A percentile compares a stretch with the other conserved stretches of the same genome.
These are phyloP conservation scores for Rhinoptilus africanus DNA, from an alignment of 2,113 vertebrate genomes.

Conservation along the genomic window DNA sequence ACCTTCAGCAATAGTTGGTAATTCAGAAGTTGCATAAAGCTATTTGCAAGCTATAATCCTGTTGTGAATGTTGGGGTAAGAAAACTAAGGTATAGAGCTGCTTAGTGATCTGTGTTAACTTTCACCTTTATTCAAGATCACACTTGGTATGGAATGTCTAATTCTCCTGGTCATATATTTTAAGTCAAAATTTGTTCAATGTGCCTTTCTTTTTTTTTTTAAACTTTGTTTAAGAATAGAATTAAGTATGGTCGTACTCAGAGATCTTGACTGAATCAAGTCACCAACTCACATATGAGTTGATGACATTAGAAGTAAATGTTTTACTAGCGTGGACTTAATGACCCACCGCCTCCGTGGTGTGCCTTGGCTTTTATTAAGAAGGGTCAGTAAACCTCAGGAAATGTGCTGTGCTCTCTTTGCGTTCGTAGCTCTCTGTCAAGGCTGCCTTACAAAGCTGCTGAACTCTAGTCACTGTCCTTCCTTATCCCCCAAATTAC, in stretches of 20 bases:
- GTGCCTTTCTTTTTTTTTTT: background rate
- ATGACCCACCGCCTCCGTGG: background rate
- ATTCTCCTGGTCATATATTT: background rate
- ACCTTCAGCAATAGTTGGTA: background rate
- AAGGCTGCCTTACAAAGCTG: background rate
- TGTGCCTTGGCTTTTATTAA: background rate
- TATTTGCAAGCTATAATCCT: background rate
- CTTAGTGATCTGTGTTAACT: background rate
- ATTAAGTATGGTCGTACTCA: background rate
- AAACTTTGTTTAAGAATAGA: background rate
- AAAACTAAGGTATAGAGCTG: background rate
- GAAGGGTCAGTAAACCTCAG: background rate
- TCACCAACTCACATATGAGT: background rate
- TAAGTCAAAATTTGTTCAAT: background rate
- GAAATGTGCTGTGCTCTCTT: background rate
- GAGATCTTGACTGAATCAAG: background rate
- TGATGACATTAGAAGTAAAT: background rate
- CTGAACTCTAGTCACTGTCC: background rate
- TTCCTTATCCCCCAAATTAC: background rate
- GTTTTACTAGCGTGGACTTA: background rate
- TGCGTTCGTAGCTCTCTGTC: background rate
- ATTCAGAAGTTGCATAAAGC: background rate
- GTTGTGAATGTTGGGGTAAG: background rate
- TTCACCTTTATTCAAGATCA: background rate
- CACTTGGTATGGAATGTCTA: background rate